Evolutionary conservation across 2,113 vertebrate genomes (phyloP).

Genomic region (Merops nubicus): DNA sequence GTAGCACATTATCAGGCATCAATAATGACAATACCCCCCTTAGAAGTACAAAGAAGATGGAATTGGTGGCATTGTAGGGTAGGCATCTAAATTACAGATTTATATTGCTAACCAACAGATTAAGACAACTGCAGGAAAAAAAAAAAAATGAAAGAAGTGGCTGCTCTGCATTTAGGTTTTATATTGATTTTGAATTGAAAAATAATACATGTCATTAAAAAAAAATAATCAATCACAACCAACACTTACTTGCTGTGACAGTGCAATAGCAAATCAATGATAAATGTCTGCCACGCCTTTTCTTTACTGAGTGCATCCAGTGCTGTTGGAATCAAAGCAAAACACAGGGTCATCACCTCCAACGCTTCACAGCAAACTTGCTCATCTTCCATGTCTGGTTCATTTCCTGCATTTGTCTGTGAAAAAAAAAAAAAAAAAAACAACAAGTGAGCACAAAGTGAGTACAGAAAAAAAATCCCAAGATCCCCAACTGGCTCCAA

Average conservation of each 20-base stretch:
- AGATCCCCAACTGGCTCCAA: not conserved
- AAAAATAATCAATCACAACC: fast-evolving
- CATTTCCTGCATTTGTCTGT: constrained; percentile 94
- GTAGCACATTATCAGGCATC: not conserved
- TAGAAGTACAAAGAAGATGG: not conserved
- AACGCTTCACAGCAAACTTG: constrained; percentile 98
- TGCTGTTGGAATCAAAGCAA: constrained; percentile 96
- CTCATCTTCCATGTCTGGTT: constrained; percentile 94
- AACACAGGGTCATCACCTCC: constrained; percentile 98
- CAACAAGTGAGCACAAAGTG: too few relatives aligned
- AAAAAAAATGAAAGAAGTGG: not conserved
- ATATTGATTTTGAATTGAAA: not conserved
- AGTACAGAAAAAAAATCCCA: not conserved
- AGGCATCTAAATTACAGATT: not conserved
- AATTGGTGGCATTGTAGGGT: not conserved
- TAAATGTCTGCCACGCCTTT: constrained; percentile 98
- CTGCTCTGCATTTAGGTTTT: not conserved
- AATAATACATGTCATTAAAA: not conserved
- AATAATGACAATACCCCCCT: not conserved
- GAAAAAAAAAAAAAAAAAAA: constrained; percentile 51
- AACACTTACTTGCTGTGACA: constrained; percentile 97
- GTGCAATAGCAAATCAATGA: constrained; percentile 96
- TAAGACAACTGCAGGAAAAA: not conserved
- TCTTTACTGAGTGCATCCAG: constrained; percentile 98
- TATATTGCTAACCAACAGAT: not conserved